Base-by-base conservation (phyloP, 2,797 vertebrate genomes). In the Parauchenoglanis ngamensis region DNA sequence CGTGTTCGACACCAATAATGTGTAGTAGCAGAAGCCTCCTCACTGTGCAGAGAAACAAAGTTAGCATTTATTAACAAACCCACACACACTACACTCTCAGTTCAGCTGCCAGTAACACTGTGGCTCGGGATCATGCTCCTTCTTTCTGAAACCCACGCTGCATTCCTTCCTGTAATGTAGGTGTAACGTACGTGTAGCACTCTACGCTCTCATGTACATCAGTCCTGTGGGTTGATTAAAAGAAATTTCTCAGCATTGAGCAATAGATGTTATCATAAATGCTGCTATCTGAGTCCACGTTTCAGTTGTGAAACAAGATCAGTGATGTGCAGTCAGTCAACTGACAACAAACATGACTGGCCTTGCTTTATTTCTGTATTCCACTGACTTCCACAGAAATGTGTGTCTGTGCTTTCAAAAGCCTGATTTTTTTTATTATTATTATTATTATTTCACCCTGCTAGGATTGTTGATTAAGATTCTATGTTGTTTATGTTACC, bases 1-100 rank as follows among this genome's bases (percentile, higher is more conserved):
- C 4, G 68, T 84, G 83, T 59, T 21, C 1, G 35, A 40, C 54
- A 13, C 52, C 46, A 19, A n/a, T 75, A 92, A 93, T 93, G 91
- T 92, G 63, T 59, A 28, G 35, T 40, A 84, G 85, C 2, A 68
- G 78, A 46, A 54, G 35, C 76, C 10, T 46, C 23, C 49, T 88
- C 6, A n/a, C 21, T 44, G 15, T 35, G 7, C 17, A 25, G 40
- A 49, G 80, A 54, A 85, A 83, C 57, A 40, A 46, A 68, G 88
- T 61, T 76, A 61, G 80, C 59, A 65, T 84, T 89, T 63, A 81
- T 87, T 87, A 89, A 73, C 84, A 61, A 40, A 31, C 59, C 44
- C 68, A 52, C 40, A 8, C 54, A 57, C 44, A n/a, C 44, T 35
- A 46, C 63, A 28, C 56, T 49, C 73, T 67, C 28, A 40, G 7